These are phyloP conservation scores for Acanthosepion lycidas DNA, from an alignment of 2,888 invertebrate species.

Conservation along the genomic window DNA sequence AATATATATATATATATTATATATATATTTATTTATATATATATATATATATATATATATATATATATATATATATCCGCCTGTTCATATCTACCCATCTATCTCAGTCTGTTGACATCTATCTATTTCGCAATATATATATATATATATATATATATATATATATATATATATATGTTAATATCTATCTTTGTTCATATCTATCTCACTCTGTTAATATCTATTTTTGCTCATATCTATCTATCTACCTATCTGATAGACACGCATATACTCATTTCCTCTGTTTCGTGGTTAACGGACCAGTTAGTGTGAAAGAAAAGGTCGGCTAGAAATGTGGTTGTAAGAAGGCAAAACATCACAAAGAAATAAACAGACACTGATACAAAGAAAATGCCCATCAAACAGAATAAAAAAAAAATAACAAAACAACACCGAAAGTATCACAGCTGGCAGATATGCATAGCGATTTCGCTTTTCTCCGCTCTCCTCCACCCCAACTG, in stretches of 20 bases:
- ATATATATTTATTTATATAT: too few species aligned
- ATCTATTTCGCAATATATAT: too few species aligned
- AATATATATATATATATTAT: too few species aligned
- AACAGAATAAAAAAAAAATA: neutral
- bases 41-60: too few species aligned
- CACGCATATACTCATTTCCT: neutral
- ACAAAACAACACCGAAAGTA: neutral
- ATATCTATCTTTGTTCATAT: too few species aligned
- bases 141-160: too few species aligned
- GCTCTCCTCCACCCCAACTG: too few species aligned
- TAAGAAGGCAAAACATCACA: neutral
- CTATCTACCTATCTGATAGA: neutral
- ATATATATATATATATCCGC: too few species aligned
- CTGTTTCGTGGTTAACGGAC: neutral
- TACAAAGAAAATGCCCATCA: neutral
- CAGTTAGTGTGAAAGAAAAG: neutral
- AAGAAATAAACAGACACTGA: neutral
- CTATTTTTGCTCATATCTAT: neutral
- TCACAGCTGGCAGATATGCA: neutral
- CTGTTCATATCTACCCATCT: too few species aligned
- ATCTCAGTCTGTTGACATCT: too few species aligned
- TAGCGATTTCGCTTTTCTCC: neutral
- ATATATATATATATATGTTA: too few species aligned
- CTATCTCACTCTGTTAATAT: too few species aligned
- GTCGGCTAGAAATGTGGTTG: neutral